Conservation (phyloP, 2,797 vertebrate genomes). For the Adrianichthys oophorus region DNA sequence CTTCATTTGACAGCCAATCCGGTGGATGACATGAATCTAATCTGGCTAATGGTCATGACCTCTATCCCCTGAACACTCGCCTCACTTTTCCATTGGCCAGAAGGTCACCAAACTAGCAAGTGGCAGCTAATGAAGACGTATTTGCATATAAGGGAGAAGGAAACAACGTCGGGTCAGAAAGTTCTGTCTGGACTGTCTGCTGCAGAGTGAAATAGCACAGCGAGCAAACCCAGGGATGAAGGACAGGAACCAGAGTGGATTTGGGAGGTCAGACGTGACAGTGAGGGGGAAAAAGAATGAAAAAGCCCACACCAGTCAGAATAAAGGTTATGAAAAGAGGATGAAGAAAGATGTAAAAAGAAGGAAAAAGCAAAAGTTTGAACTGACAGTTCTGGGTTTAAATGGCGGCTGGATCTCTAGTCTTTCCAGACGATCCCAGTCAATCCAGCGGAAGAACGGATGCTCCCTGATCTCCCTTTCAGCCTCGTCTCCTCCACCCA, state of each 20-base stretch:
- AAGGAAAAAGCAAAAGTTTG: constrained; percentile 13
- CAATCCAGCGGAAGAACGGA: constrained; percentile 90
- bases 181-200: constrained; percentile 46
- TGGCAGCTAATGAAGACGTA: constrained; percentile 60
- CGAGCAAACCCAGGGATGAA: constrained; percentile 24
- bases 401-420: constrained; percentile 88
- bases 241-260: constrained; percentile 10
- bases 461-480: constrained; percentile 87
- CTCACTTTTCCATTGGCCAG: constrained; percentile 27
- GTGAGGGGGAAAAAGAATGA: constrained; percentile 8
- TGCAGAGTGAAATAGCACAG: constrained; percentile 17
- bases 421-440: constrained; percentile 89
- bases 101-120: constrained; percentile 14
- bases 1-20: constrained; percentile 33
- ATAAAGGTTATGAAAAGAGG: constrained; percentile 11
- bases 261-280: neutral
- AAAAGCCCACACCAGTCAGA: constrained; percentile 24
- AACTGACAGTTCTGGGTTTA: constrained; percentile 87
- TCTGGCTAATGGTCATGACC: constrained; percentile 68
- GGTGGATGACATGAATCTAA: constrained; percentile 58
- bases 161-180: constrained; percentile 38
- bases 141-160: constrained; percentile 66
- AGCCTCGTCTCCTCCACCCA: constrained; percentile 83
- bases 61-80: constrained; percentile 51
- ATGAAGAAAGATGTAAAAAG: neutral